Evolutionary conservation across 1,140 invertebrate genomes (phyloP).

Genomic region (Penaeus japonicus): DNA sequence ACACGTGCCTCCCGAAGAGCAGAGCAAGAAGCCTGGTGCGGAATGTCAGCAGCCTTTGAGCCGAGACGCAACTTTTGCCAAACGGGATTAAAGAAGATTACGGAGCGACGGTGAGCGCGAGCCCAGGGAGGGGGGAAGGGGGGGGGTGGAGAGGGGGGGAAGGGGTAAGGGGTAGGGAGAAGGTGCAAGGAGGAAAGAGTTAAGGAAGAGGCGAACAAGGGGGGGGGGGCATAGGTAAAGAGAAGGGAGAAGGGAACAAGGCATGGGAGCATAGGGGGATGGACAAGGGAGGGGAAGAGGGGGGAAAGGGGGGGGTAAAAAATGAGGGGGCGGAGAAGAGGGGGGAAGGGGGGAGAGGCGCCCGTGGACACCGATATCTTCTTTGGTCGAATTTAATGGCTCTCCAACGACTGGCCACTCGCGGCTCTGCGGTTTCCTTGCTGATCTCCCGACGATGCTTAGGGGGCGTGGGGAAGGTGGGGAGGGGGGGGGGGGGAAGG

Average conservation of each 20-base stretch:
- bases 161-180: background rate
- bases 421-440: too few relatives aligned
- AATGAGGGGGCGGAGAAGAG: background rate
- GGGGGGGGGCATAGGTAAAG: background rate
- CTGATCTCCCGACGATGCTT: too few relatives aligned
- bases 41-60: conserved; percentile 34
- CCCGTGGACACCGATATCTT: too few relatives aligned
- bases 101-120: background rate
- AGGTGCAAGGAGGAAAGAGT: background rate
- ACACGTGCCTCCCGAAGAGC: background rate
- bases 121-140: background rate
- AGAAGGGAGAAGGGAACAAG: background rate
- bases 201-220: background rate
- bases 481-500: too few relatives aligned
- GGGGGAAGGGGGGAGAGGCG: background rate
- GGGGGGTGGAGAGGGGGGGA: background rate
- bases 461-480: too few relatives aligned
- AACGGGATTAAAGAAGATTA: conserved; percentile 20
- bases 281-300: background rate
- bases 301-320: background rate
- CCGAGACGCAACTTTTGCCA: conserved; percentile 14
- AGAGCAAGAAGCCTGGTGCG: background rate
- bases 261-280: background rate
- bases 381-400: too few relatives aligned
- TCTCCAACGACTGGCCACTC: too few relatives aligned